Conservation (phyloP, 2,888 invertebrate genomes). For the Mellilla xanthometata region DNA sequence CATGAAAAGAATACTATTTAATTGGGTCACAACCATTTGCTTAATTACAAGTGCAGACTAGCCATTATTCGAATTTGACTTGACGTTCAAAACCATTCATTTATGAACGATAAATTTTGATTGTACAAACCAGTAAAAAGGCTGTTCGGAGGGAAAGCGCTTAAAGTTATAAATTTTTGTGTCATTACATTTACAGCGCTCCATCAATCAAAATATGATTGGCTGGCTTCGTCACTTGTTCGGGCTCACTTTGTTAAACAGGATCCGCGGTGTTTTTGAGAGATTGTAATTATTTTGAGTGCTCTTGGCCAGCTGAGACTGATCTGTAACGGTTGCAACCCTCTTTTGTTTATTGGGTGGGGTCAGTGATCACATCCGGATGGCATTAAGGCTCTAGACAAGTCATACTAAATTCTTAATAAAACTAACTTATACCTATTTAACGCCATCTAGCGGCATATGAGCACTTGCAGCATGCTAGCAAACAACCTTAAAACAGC, state of each 20-base stretch:
- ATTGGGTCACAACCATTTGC: constrained; percentile 23
- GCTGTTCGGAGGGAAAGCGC: constrained; percentile 14
- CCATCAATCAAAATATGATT: constrained; percentile 51
- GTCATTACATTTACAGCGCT: constrained; percentile 35
- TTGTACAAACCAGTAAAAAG: constrained; percentile 18
- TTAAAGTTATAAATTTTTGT: constrained; percentile 31
- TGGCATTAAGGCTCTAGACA: not conserved
- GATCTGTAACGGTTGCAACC: not conserved
- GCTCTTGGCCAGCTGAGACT: constrained; percentile 52
- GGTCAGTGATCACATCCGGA: not conserved
- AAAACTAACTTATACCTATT: no score
- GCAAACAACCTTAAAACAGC: no score
- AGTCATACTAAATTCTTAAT: no score
- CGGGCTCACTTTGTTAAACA: constrained; percentile 38
- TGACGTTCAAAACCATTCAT: constrained; percentile 11
- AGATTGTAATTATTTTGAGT: constrained; percentile 63
- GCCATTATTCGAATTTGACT: constrained; percentile 2
- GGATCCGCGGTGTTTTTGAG: constrained; percentile 50
- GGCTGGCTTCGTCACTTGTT: constrained; percentile 49
- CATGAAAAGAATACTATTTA: not conserved
- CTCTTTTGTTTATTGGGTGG: not conserved
- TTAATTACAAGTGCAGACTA: constrained; percentile 19
- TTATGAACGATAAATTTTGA: constrained; percentile 14
- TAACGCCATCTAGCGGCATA: no score
- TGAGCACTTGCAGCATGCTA: no score